phyloP scores from a whole-genome alignment of 2,797 vertebrate genomes.

The Pipistrellus pipistrellus region DNA sequence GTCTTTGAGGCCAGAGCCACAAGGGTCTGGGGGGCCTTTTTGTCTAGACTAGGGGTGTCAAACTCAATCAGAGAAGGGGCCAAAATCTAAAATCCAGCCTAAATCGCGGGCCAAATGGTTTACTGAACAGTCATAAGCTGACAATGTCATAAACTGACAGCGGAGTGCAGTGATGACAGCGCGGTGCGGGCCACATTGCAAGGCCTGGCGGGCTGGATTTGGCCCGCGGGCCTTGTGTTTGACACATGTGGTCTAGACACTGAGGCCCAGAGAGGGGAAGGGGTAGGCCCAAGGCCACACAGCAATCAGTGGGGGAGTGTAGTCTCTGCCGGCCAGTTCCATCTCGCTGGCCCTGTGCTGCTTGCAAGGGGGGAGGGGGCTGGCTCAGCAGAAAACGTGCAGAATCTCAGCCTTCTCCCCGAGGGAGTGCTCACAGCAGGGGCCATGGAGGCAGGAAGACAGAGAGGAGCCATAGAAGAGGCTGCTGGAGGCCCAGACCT shows the following conservation, averaged over 20 bases:
- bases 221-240: too few relatives aligned
- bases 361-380: too few relatives aligned
- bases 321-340: background rate
- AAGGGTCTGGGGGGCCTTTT: background rate
- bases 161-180: too few relatives aligned
- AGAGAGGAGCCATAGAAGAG: background rate
- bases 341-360: background rate
- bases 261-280: constrained; percentile 35
- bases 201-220: too few relatives aligned
- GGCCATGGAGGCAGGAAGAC: background rate
- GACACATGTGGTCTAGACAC: background rate
- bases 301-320: background rate
- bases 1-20: background rate
- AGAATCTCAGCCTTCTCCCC: background rate
- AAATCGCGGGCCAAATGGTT: too few relatives aligned
- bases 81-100: too few relatives aligned
- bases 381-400: rapidly evolving
- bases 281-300: background rate
- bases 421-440: background rate
- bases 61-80: too few relatives aligned
- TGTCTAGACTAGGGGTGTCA: too few relatives aligned
- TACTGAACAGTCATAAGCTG: too few relatives aligned
- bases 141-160: too few relatives aligned
- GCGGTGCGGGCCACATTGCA: too few relatives aligned
- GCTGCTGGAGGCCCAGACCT: background rate